These are phyloP conservation scores for Icerya purchasi DNA, from an alignment of 2,888 invertebrate species.

Conservation along the genomic window DNA sequence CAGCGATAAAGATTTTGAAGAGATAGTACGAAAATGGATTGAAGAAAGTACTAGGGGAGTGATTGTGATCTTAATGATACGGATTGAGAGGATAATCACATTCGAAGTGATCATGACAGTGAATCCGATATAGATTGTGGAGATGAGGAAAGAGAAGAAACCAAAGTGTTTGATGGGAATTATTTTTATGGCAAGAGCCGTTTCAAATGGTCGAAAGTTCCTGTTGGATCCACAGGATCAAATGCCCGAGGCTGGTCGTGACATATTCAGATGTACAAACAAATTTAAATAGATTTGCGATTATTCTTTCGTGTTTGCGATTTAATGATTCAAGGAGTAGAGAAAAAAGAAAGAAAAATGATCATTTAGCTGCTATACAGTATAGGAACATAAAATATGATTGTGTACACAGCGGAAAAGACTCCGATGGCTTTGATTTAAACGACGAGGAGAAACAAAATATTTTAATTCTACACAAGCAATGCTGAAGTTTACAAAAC, in stretches of 20 bases:
- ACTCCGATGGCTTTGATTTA: not conserved
- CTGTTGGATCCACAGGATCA: constrained; percentile 16
- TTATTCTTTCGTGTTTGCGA: not conserved
- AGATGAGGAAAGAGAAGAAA: not conserved
- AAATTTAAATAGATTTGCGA: not conserved
- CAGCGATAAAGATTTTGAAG: not conserved
- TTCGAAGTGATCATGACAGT: not conserved
- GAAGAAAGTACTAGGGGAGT: not conserved
- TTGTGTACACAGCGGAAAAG: not conserved
- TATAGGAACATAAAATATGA: no score
- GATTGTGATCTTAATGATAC: not conserved
- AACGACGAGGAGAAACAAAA: not conserved
- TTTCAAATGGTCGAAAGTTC: constrained; percentile 43
- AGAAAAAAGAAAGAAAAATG: not conserved
- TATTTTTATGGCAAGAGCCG: constrained; percentile 25
- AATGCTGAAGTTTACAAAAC: not conserved
- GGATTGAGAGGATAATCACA: not conserved
- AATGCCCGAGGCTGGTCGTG: not conserved
- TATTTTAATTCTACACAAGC: not conserved
- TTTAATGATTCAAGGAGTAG: not conserved
- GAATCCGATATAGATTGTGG: not conserved
- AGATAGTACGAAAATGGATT: not conserved
- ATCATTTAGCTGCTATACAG: not conserved
- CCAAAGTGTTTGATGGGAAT: not conserved
- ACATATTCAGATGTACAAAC: not conserved